Evolutionary conservation across 1,140 invertebrate species (phyloP).

Genomic region (Diabrotica virgifera): DNA sequence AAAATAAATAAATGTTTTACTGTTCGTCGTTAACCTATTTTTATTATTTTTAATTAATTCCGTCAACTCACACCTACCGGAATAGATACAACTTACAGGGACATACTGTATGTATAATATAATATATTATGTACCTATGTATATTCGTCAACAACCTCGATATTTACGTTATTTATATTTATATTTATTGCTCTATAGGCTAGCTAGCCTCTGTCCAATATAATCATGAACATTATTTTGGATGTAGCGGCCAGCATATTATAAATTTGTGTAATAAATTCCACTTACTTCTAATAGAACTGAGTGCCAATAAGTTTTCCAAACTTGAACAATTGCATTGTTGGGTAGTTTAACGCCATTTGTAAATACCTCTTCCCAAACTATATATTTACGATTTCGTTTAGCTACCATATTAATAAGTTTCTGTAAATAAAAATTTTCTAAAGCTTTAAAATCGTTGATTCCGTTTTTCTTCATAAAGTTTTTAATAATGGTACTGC

Average conservation of each 20-base stretch:
- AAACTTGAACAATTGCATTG: conserved; percentile 73
- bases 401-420: conserved; percentile 55
- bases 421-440: conserved; percentile 68
- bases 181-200: not conserved
- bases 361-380: conserved; percentile 92
- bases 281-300: conserved; percentile 12
- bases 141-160: no score
- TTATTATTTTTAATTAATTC: no score
- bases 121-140: no score
- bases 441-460: conserved; percentile 58
- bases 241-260: not conserved
- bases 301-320: conserved; percentile 51
- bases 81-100: no score
- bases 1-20: no score
- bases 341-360: conserved; percentile 65
- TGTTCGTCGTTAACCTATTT: no score
- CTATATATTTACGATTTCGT: conserved; percentile 60
- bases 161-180: no score
- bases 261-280: not conserved
- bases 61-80: no score
- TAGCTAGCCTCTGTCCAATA: not conserved
- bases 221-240: not conserved
- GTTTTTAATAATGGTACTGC: conserved; percentile 67
- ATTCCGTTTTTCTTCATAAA: conserved; percentile 70
- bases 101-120: no score